Conservation (phyloP, 2,797 vertebrate genomes). For the Anas bahamensis region DNA sequence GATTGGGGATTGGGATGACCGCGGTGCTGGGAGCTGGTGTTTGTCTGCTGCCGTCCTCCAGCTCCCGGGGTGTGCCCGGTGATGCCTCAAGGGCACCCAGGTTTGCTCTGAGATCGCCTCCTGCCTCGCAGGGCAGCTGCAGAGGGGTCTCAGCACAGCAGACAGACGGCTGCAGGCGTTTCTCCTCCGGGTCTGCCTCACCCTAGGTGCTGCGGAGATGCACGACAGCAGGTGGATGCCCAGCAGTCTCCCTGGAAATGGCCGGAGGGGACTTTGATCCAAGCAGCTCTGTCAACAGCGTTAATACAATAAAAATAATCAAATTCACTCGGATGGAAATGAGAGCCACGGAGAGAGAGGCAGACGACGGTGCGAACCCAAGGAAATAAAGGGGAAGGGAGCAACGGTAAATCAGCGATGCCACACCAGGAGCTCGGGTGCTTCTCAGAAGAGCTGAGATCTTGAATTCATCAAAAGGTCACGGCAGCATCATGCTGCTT, state of each 20-base stretch:
- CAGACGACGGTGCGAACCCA: background rate
- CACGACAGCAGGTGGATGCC: conserved; percentile 41
- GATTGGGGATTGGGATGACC: background rate
- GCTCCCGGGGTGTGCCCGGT: background rate
- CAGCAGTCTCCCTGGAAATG: conserved; percentile 51
- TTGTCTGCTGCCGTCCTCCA: background rate
- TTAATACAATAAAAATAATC: conserved; percentile 59
- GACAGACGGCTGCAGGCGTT: background rate
- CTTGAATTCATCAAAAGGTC: background rate
- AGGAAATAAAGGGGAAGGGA: background rate
- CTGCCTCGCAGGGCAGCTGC: background rate
- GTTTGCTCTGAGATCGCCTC: background rate
- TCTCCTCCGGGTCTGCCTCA: background rate
- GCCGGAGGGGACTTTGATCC: conserved; percentile 53
- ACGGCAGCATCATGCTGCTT: background rate
- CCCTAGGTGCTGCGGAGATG: background rate
- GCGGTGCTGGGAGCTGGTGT: background rate
- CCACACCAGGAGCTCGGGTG: background rate
- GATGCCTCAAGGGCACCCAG: accelerated
- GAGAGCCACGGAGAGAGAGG: background rate
- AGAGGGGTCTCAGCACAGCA: background rate
- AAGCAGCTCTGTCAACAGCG: conserved; percentile 34
- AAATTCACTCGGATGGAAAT: conserved; percentile 34
- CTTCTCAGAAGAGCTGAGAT: background rate
- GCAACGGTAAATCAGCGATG: background rate